Conservation (phyloP, 2,797 vertebrate species). For the Chrosomus eos region DNA sequence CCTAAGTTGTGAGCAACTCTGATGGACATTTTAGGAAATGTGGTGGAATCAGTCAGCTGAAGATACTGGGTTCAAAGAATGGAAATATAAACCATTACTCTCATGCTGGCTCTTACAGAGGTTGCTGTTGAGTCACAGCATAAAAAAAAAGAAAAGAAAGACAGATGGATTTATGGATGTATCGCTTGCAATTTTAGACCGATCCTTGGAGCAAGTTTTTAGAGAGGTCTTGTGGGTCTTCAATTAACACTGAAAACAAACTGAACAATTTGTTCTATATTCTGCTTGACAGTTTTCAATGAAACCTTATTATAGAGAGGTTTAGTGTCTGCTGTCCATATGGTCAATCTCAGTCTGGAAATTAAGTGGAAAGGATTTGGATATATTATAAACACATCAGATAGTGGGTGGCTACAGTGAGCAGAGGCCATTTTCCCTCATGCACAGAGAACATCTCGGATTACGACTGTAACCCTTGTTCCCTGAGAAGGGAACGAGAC, state of each 20-base stretch:
- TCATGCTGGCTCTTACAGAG: not conserved
- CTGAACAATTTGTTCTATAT: not conserved
- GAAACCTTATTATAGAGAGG: not conserved
- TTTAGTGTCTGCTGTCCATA: not conserved
- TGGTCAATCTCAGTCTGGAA: not conserved
- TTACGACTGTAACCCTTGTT: no score
- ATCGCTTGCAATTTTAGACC: not conserved
- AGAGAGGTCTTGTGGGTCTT: not conserved
- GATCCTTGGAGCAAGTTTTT: not conserved
- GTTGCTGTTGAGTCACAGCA: not conserved
- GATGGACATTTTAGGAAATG: slow-evolving; percentile 15
- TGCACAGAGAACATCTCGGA: no score
- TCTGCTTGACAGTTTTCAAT: not conserved
- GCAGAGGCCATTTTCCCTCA: not conserved
- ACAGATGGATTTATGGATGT: not conserved
- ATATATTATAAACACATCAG: not conserved
- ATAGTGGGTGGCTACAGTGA: not conserved
- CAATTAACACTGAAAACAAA: not conserved
- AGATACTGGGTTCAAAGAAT: slow-evolving; percentile 7
- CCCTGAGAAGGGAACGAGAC: no score
- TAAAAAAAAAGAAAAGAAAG: not conserved
- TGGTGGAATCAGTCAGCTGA: slow-evolving; percentile 10
- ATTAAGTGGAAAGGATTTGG: not conserved
- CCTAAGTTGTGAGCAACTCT: not conserved
- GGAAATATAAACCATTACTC: not conserved